phyloP scores from a whole-genome alignment of 2,113 vertebrate genomes.

The Callorhinus ursinus region DNA sequence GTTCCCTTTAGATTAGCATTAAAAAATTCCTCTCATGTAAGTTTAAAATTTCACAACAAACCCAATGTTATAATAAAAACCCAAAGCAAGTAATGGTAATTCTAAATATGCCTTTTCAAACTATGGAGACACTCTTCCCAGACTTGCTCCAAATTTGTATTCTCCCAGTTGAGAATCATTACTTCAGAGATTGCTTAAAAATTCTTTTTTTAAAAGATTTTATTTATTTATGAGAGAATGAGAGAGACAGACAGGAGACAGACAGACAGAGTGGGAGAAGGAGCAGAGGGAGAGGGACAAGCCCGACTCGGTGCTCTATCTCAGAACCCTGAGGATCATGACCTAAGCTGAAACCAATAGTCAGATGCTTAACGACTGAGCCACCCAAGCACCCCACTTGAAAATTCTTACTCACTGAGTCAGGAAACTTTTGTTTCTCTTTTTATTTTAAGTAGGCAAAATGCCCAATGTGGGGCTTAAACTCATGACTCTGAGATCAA shows the following conservation, averaged over 20 bases:
- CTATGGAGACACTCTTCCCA: neutral
- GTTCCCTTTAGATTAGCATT: neutral
- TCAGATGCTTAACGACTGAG: neutral
- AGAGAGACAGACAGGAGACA: neutral
- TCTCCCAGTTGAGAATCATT: conserved; percentile 9
- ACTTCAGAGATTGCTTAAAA: conserved; percentile 34
- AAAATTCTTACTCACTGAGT: neutral
- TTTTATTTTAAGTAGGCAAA: neutral
- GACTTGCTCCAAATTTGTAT: neutral
- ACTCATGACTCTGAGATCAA: neutral
- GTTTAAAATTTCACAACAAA: conserved; percentile 39
- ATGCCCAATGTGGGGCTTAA: neutral
- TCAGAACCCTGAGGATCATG: neutral
- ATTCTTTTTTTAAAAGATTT: neutral
- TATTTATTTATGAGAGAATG: neutral
- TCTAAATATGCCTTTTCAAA: conserved; percentile 34
- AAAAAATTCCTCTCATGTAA: neutral
- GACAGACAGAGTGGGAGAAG: neutral
- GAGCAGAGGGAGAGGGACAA: neutral
- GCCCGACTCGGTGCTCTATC: neutral
- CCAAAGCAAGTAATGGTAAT: conserved; percentile 40
- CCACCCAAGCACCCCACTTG: neutral
- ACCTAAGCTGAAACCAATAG: neutral
- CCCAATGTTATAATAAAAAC: conserved; percentile 15
- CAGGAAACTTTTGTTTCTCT: conserved; percentile 25